A percentile compares a stretch with the other conserved stretches of the same genome.
phyloP scores from a whole-genome alignment of 2,888 invertebrate genomes.

The Colletes collaris region DNA sequence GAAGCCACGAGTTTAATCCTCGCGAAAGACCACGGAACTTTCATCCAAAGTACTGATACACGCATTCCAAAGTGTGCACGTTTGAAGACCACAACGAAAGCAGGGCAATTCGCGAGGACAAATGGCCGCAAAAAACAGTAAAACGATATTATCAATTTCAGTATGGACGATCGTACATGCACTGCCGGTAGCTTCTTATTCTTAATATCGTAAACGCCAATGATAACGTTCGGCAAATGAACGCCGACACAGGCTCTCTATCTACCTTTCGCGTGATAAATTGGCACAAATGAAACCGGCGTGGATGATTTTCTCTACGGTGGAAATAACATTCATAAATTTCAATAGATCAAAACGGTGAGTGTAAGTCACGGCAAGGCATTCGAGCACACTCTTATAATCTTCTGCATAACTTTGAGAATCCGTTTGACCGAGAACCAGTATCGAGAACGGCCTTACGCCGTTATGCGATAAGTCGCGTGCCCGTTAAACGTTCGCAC shows the following conservation, averaged over 20 bases:
- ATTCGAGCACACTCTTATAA: slow-evolving; percentile 76
- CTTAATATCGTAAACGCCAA: slow-evolving; percentile 21
- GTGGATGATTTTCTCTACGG: slow-evolving; percentile 62
- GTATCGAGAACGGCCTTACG: slow-evolving; percentile 75
- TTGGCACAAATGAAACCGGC: slow-evolving; percentile 70
- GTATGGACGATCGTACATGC: slow-evolving; percentile 20
- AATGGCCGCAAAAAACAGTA: slow-evolving; percentile 16
- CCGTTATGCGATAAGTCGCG: slow-evolving; percentile 81
- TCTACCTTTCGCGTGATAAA: slow-evolving; percentile 61
- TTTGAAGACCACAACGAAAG: slow-evolving; percentile 30
- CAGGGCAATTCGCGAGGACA: slow-evolving; percentile 32
- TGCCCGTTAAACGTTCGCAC: slow-evolving; percentile 78
- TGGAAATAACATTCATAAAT: slow-evolving; percentile 66
- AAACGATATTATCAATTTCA: slow-evolving; percentile 41
- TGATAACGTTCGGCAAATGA: slow-evolving; percentile 56
- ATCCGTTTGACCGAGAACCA: slow-evolving; percentile 82
- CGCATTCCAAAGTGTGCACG: background rate
- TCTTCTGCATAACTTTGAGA: slow-evolving; percentile 79
- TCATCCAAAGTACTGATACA: no score
- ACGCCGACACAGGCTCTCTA: slow-evolving; percentile 32
- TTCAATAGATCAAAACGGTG: slow-evolving; percentile 56
- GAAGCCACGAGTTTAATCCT: no score
- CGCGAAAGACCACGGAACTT: no score
- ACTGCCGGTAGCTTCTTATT: slow-evolving; percentile 21
- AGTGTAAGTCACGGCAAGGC: slow-evolving; percentile 58